These are phyloP conservation scores for Echinops telfairi DNA, from an alignment of 2,113 vertebrate genomes.

Conservation along the genomic window DNA sequence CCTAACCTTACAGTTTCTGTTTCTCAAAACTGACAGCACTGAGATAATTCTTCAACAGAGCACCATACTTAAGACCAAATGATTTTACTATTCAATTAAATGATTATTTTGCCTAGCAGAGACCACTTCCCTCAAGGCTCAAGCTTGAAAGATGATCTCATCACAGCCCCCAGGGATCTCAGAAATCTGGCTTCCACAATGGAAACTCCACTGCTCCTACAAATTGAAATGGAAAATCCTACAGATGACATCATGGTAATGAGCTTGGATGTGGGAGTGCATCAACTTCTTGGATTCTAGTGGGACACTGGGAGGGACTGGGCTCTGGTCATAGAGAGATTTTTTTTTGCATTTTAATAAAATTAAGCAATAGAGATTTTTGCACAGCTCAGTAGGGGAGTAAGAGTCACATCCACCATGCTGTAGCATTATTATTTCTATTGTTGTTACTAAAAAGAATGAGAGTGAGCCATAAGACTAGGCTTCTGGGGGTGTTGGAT, in stretches of 20 bases:
- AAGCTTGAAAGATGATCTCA: not conserved
- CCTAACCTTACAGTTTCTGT: not conserved
- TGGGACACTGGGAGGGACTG: not conserved
- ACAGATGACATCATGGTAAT: not conserved
- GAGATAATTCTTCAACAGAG: not conserved
- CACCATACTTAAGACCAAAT: not conserved
- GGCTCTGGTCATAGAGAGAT: not conserved
- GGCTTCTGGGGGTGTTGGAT: not conserved
- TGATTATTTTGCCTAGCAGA: not conserved
- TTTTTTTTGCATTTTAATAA: not conserved
- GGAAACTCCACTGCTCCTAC: not conserved
- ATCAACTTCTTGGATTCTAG: not conserved
- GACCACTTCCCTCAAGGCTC: not conserved
- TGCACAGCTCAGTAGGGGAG: not conserved
- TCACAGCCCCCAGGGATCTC: not conserved
- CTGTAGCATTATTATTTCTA: not conserved
- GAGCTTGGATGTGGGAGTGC: not conserved
- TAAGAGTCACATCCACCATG: not conserved
- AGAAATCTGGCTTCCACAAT: not conserved
- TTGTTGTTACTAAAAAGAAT: not conserved
- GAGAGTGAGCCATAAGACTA: not conserved
- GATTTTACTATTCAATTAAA: not conserved
- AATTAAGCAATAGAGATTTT: slow-evolving; percentile 11
- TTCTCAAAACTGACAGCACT: not conserved
- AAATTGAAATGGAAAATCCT: not conserved